Conservation (phyloP, 1,140 invertebrate species). For the Bilobella aurantiaca region DNA sequence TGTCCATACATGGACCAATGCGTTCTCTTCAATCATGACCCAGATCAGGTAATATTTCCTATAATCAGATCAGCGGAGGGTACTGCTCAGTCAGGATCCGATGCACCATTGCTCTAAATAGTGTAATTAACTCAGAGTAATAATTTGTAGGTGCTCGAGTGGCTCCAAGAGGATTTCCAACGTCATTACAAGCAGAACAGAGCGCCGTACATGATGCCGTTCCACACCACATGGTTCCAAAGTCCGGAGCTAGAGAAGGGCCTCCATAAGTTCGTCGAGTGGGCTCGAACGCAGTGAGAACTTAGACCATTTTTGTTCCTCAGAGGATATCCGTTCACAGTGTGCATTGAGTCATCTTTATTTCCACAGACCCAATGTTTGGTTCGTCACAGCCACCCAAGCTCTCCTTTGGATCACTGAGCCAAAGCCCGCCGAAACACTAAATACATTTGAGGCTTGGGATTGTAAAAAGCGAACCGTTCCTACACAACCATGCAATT, state of each 20-base stretch:
- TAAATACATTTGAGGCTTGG: slow-evolving; percentile 68
- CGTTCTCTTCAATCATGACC: slow-evolving; percentile 76
- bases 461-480: slow-evolving; percentile 59
- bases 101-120: too few relatives aligned
- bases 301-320: too few relatives aligned
- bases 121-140: too few relatives aligned
- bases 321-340: too few relatives aligned
- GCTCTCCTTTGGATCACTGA: slow-evolving; percentile 84
- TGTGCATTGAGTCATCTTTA: slow-evolving; percentile 22
- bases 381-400: slow-evolving; percentile 80
- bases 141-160: slow-evolving; percentile 76
- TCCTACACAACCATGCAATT: slow-evolving; percentile 62
- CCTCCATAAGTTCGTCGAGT: slow-evolving; percentile 75
- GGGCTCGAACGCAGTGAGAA: slow-evolving; percentile 64
- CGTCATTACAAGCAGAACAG: slow-evolving; percentile 74
- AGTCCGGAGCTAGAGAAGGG: slow-evolving; percentile 70
- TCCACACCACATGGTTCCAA: slow-evolving; percentile 91
- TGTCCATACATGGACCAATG: slow-evolving; percentile 89
- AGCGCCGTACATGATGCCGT: slow-evolving; percentile 86
- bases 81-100: slow-evolving; percentile 32
- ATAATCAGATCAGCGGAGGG: background rate
- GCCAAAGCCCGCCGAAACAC: slow-evolving; percentile 55
- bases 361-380: slow-evolving; percentile 64
- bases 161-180: slow-evolving; percentile 82
- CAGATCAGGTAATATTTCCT: slow-evolving; percentile 51